Conservation (phyloP, 2,113 vertebrate species). For the Hucho hucho region DNA sequence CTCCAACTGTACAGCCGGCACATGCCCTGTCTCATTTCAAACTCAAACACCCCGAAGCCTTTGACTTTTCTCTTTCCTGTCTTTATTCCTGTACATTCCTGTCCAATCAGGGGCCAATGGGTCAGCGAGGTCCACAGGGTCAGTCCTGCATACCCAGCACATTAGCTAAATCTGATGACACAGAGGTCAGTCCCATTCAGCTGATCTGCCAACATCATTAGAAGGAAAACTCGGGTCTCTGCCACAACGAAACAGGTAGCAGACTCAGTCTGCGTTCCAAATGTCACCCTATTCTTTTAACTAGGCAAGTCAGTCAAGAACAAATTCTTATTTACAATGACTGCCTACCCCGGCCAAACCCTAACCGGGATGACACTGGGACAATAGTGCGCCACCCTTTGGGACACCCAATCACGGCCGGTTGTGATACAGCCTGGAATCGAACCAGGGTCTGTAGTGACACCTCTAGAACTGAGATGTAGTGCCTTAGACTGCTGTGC, state of each 20-base stretch:
- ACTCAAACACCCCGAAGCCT: neutral
- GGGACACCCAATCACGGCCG: too few relatives aligned
- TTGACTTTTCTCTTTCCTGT: neutral
- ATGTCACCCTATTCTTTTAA: too few relatives aligned
- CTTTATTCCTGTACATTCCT: neutral
- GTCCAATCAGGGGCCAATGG: neutral
- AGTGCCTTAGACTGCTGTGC: neutral
- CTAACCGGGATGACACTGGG: too few relatives aligned
- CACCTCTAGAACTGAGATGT: too few relatives aligned
- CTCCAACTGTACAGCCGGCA: neutral
- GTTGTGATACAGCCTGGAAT: too few relatives aligned
- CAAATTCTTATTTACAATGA: too few relatives aligned
- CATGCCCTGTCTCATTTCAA: neutral
- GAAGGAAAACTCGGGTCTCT: neutral
- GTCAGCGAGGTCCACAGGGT: neutral
- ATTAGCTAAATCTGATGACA: constrained; percentile 1
- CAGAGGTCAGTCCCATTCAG: neutral
- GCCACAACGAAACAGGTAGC: neutral
- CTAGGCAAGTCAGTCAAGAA: too few relatives aligned
- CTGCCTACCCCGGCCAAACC: too few relatives aligned
- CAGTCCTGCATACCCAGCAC: neutral
- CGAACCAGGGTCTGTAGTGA: too few relatives aligned
- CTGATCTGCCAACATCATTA: neutral
- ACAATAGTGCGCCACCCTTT: too few relatives aligned
- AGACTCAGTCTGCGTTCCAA: neutral